These are phyloP conservation scores for Epizoanthus scotinus DNA, from an alignment of 92 coral and sea anemone species.

Conservation along the genomic window DNA sequence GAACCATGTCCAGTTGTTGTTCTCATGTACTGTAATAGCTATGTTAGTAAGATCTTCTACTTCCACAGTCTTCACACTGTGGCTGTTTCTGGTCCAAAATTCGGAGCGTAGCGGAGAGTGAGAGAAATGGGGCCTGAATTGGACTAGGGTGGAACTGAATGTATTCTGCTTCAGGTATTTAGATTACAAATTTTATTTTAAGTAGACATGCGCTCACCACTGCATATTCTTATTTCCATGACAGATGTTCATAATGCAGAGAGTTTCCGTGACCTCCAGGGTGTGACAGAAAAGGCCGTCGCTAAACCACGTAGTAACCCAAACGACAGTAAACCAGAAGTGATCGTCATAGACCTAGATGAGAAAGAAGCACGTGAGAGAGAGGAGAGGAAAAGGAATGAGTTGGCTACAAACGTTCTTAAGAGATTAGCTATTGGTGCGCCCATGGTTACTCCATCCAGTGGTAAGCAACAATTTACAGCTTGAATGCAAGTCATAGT, in stretches of 20 bases:
- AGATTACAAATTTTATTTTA: too few species aligned
- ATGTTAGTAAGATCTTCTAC: too few species aligned
- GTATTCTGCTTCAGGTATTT: too few species aligned
- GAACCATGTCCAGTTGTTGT: conserved; percentile 56
- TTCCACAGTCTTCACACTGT: too few species aligned
- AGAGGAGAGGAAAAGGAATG: conserved; percentile 1
- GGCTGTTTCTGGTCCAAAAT: too few species aligned
- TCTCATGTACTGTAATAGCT: background rate
- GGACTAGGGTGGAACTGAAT: too few species aligned
- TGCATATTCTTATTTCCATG: background rate
- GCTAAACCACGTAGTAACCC: background rate
- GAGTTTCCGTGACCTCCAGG: too few species aligned
- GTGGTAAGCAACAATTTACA: background rate
- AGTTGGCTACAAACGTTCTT: conserved; percentile 3
- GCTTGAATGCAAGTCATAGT: too few species aligned
- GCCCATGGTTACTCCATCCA: background rate
- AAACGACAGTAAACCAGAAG: conserved; percentile 20
- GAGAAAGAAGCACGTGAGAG: conserved; percentile 24
- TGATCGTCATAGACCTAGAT: conserved; percentile 29
- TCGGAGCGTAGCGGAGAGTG: too few species aligned
- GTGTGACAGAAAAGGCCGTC: background rate
- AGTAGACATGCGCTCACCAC: too few species aligned
- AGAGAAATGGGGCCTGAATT: too few species aligned
- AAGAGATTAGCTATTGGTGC: conserved; percentile 20
- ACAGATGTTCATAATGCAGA: conserved; percentile 27